Base-by-base conservation (phyloP, 2,888 invertebrate species). In the Drosophila greeni region DNA sequence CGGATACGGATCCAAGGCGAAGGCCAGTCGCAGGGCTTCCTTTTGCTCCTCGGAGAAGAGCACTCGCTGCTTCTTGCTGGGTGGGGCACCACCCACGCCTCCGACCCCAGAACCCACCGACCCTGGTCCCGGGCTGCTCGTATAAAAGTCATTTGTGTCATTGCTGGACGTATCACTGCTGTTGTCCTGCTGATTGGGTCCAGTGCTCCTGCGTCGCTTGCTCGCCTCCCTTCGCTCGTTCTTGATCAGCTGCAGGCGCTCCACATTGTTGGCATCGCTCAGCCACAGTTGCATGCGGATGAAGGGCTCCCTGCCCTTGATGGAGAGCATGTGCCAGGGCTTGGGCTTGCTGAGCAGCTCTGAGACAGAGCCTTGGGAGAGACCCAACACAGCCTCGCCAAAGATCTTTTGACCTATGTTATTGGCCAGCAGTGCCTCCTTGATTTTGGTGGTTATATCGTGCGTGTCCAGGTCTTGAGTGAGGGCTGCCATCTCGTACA, bases 371-470 rank as follows among this genome's bases (percentile, higher is more conserved):
- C 97, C 98, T 89, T 99, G 98, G 0, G 97, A 97, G 29, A 99
- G 91, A 0, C 98, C 98, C 14, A 99, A 91, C 5, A 99, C 98
- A 0, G 97, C 97, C 90, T 99, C 99, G 11, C 99, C 99, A 86
- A 99, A 99, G 70, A 97, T 96, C 91, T 98, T 98, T 89, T 99
- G 99, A 4, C 98, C 98, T 76, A 99, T 97, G 87, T 98, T 98
- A 88, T 98, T 98, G 37, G 98, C 97, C 54, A 98, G 91, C 11
- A 99, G 91, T 0, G 98, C 97, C 88, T 98, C 98, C 87, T 98
- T 99, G 87, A 98, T 98, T 89, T 97, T 96, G 9, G 97, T 97
- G 3, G 98, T 98, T 82, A 98, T 97, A 20, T 95, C 94, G 87
- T 98, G 97, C 2, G 99, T 99, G 89, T 99, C 98, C 71, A 99